These are phyloP conservation scores for Mallotus villosus DNA, from an alignment of 2,797 vertebrate genomes.

Conservation along the genomic window DNA sequence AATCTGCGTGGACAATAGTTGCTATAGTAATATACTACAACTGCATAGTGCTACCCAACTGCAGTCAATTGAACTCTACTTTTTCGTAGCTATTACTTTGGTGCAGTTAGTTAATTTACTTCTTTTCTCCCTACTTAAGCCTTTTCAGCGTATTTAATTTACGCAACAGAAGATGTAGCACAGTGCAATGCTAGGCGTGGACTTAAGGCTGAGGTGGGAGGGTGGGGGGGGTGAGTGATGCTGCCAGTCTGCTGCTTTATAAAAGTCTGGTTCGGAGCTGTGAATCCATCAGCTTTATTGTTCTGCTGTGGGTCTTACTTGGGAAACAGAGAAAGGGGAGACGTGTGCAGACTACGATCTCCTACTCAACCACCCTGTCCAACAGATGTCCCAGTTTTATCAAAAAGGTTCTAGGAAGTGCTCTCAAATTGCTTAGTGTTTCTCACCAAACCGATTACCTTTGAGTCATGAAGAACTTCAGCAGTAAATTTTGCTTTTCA, in stretches of 20 bases:
- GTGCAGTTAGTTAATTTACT: too few species aligned
- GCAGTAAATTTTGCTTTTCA: too few species aligned
- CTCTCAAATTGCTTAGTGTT: neutral
- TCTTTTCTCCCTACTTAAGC: too few species aligned
- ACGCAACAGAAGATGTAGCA: neutral
- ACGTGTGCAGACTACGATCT: neutral
- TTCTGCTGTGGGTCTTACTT: neutral
- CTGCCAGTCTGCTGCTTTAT: neutral
- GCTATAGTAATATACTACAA: neutral
- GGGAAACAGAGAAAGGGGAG: neutral
- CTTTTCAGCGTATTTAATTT: too few species aligned
- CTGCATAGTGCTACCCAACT: neutral
- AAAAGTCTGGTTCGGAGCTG: neutral
- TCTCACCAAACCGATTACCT: neutral
- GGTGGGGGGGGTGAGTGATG: neutral
- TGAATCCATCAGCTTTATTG: neutral
- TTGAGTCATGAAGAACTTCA: neutral
- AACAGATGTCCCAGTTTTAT: too few species aligned
- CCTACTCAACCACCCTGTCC: too few species aligned
- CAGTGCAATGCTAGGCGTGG: neutral
- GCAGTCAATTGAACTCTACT: neutral
- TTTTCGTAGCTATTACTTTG: too few species aligned
- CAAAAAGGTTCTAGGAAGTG: too few species aligned
- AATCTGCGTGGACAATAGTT: neutral
- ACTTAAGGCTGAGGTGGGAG: neutral